Conservation (phyloP, 2,113 vertebrate species). For the Lampris incognitus region DNA sequence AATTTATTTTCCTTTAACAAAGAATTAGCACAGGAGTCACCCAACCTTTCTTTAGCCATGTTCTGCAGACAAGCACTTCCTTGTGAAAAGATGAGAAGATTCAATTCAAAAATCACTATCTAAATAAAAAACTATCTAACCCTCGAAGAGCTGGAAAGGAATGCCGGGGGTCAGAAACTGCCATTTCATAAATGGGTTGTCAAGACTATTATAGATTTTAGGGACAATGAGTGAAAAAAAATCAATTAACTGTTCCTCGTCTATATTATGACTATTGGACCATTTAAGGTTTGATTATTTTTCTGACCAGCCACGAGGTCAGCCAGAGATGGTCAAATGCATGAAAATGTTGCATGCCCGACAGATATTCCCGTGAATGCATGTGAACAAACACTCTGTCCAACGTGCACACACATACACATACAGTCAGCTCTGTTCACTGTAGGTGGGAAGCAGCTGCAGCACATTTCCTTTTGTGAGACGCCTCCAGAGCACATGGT, state of each 20-base stretch:
- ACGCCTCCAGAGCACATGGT: slow-evolving; percentile 53
- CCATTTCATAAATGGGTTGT: slow-evolving; percentile 17
- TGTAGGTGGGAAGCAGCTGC: slow-evolving; percentile 66
- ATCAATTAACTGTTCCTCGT: slow-evolving; percentile 35
- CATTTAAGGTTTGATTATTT: slow-evolving; percentile 54
- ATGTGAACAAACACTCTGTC: slow-evolving; percentile 8
- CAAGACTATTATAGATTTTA: slow-evolving; percentile 48
- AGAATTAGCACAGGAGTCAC: slow-evolving; percentile 43
- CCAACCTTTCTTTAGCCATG: slow-evolving; percentile 23
- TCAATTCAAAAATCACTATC: slow-evolving; percentile 41
- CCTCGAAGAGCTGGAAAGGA: too few species aligned
- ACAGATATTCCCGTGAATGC: background rate
- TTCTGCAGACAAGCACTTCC: slow-evolving; percentile 30
- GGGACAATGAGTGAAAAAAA: slow-evolving; percentile 15
- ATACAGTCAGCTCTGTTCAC: slow-evolving; percentile 35
- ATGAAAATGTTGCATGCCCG: background rate
- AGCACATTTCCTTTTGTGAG: slow-evolving; percentile 30
- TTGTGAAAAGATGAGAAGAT: slow-evolving; percentile 21
- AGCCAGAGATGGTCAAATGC: slow-evolving; percentile 8
- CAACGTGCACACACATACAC: slow-evolving; percentile 14
- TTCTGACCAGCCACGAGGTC: slow-evolving; percentile 57
- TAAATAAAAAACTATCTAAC: too few species aligned
- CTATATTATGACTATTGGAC: slow-evolving; percentile 46
- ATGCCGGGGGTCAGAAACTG: too few species aligned
- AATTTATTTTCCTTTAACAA: slow-evolving; percentile 62